Percentiles rank a stretch among this genome's conserved stretches.
Evolutionary conservation across 1,140 invertebrate genomes (phyloP).

Genomic region (Micrasema longulum): DNA sequence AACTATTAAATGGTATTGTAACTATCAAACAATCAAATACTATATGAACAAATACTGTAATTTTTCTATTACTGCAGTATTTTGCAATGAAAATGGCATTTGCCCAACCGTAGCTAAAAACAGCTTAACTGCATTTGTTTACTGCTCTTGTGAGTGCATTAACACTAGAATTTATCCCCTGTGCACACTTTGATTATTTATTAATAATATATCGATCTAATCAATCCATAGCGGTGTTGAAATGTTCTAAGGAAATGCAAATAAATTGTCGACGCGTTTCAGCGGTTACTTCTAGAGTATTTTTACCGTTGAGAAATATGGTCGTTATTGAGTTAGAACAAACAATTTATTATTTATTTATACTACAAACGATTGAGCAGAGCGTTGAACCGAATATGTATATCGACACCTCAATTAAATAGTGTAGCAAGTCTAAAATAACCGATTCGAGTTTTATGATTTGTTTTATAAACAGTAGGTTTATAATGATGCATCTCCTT

Average conservation of each 20-base stretch:
- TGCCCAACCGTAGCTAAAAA: too few relatives aligned
- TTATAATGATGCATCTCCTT: too few relatives aligned
- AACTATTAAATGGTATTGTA: too few relatives aligned
- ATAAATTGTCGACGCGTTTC: slow-evolving; percentile 4
- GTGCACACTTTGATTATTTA: not conserved
- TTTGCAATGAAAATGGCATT: too few relatives aligned
- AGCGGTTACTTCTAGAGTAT: not conserved
- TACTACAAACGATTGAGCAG: slow-evolving; percentile 8
- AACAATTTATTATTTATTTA: slow-evolving; percentile 30
- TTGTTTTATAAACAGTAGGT: too few relatives aligned
- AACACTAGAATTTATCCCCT: not conserved
- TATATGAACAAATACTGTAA: too few relatives aligned
- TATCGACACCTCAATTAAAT: too few relatives aligned
- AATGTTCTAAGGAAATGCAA: slow-evolving; percentile 11
- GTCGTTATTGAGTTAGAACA: slow-evolving; percentile 19
- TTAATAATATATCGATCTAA: slow-evolving; percentile 6
- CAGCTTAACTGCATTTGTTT: too few relatives aligned
- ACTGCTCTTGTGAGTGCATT: slow-evolving; percentile 1
- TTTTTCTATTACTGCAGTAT: too few relatives aligned
- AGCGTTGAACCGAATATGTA: slow-evolving; percentile 5
- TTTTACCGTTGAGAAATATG: slow-evolving; percentile 7
- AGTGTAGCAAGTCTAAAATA: too few relatives aligned
- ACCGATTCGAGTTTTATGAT: too few relatives aligned
- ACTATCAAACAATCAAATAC: too few relatives aligned
- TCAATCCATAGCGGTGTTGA: not conserved